A percentile compares a stretch with the other conserved stretches of the same genome.
Conservation (phyloP, 2,113 vertebrate genomes). For the Aplodontia rufa region DNA sequence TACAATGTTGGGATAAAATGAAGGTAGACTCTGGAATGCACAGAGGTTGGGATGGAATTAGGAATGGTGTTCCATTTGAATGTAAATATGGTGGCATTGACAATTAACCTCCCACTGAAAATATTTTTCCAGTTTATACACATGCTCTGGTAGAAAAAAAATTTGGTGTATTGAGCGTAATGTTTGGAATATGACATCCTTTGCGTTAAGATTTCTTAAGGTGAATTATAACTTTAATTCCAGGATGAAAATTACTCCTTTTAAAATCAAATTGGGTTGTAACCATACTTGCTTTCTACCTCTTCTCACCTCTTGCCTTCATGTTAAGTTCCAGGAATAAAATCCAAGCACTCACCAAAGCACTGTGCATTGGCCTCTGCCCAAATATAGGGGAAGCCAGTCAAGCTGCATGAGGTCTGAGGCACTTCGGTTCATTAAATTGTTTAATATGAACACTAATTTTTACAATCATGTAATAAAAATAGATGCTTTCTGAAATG, state of each 20-base stretch:
- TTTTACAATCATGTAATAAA: constrained; percentile 62
- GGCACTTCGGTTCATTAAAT: neutral
- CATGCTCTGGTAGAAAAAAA: constrained; percentile 47
- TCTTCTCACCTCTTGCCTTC: constrained; percentile 39
- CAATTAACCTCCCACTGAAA: constrained; percentile 80
- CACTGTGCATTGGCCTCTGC: neutral
- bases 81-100: constrained; percentile 75
- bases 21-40: constrained; percentile 66
- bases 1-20: constrained; percentile 74
- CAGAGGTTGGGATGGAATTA: constrained; percentile 51
- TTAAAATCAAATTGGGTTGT: constrained; percentile 20
- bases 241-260: constrained; percentile 42
- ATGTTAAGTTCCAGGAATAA: constrained; percentile 45
- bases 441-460: constrained; percentile 54
- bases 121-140: constrained; percentile 85
- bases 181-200: constrained; percentile 80
- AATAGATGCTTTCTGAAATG: constrained; percentile 56
- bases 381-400: neutral
- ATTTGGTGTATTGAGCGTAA: constrained; percentile 58
- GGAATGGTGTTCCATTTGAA: constrained; percentile 71
- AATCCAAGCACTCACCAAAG: neutral
- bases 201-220: constrained; percentile 70
- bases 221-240: constrained; percentile 64
- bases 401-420: neutral
- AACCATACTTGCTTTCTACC: constrained; percentile 33